These are phyloP conservation scores for Aphelenchoides fujianensis DNA, from an alignment of 1,140 invertebrate species.

Conservation along the genomic window DNA sequence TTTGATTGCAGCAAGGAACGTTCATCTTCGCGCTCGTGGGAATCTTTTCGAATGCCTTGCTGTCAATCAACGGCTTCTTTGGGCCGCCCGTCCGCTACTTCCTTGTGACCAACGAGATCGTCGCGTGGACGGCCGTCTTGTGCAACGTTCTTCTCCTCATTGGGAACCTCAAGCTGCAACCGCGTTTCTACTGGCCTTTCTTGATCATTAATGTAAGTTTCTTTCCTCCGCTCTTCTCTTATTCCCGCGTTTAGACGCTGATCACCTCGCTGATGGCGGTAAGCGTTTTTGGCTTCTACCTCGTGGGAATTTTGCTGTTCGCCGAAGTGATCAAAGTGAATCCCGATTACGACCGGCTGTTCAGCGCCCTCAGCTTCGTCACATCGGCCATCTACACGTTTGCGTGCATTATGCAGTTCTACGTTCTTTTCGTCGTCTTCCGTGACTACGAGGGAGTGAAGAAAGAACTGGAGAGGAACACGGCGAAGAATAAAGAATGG, in stretches of 20 bases:
- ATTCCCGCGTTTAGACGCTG: neutral
- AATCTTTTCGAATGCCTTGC: neutral
- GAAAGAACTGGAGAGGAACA: no score
- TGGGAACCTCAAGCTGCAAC: neutral
- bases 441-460: neutral
- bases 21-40: neutral
- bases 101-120: no score
- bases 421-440: neutral
- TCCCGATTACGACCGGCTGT: neutral
- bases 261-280: neutral
- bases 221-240: no score
- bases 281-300: neutral
- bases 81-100: neutral
- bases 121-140: no score
- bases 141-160: neutral
- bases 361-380: neutral
- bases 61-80: neutral
- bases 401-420: neutral
- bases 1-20: neutral
- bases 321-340: neutral
- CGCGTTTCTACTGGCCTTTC: neutral
- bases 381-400: neutral
- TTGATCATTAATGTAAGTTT: neutral
- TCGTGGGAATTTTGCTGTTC: neutral
- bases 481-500: no score